Percentiles rank a stretch among this genome's conserved stretches.
phyloP scores from a whole-genome alignment of 2,888 invertebrate genomes.

The Megastigmus dorsalis region DNA sequence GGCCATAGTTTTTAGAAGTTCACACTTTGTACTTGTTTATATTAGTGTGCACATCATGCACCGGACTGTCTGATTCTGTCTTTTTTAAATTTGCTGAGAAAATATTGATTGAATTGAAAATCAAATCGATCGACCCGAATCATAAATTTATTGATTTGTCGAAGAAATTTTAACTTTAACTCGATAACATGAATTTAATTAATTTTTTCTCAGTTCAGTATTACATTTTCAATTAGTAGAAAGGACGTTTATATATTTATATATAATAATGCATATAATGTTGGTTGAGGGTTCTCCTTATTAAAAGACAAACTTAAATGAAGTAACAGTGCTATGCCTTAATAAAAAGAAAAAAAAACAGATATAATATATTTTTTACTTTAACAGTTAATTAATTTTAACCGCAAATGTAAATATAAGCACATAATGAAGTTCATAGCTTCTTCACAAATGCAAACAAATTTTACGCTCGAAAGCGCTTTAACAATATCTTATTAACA shows the following conservation, averaged over 20 bases:
- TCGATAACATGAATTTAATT: too few species aligned
- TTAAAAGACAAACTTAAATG: constrained; percentile 40
- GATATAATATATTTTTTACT: constrained; percentile 47
- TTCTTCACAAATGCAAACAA: constrained; percentile 42
- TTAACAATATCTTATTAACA: constrained; percentile 44
- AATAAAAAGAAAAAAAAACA: constrained; percentile 37
- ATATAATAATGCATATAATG: constrained; percentile 40
- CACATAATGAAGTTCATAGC: constrained; percentile 29
- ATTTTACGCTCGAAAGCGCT: constrained; percentile 35
- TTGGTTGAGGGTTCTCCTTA: constrained; percentile 52
- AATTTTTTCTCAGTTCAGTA: constrained; percentile 18
- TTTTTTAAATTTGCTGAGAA: constrained; percentile 51
- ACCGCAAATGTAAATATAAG: constrained; percentile 53
- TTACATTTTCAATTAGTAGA: constrained; percentile 26
- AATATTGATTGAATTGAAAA: constrained; percentile 42
- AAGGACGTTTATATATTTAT: constrained; percentile 1
- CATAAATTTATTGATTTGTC: background rate
- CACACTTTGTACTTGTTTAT: constrained; percentile 8
- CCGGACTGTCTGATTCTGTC: constrained; percentile 25
- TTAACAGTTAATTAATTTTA: constrained; percentile 49
- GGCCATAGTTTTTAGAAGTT: background rate
- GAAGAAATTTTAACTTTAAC: constrained; percentile 20
- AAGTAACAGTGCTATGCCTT: constrained; percentile 44
- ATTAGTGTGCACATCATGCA: constrained; percentile 43
- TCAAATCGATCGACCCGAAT: background rate